Conservation (phyloP, 2,888 invertebrate species). For the Oxytorus armatus region DNA sequence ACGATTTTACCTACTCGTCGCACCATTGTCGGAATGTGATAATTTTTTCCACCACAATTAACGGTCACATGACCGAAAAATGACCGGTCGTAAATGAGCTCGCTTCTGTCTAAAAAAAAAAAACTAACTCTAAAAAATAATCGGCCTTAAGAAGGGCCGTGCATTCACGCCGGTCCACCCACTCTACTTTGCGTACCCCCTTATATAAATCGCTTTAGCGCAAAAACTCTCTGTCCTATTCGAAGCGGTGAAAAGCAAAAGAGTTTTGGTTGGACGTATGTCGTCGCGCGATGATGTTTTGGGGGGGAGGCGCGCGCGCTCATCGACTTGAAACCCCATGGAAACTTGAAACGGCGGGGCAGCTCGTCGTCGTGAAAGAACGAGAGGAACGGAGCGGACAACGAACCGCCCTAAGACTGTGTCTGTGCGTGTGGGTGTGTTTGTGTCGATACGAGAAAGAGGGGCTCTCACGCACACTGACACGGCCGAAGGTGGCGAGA, state of each 20-base stretch:
- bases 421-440: constrained; percentile 13
- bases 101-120: too few relatives aligned
- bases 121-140: too few relatives aligned
- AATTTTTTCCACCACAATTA: too few relatives aligned
- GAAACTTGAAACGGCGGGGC: constrained; percentile 59
- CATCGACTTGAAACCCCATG: constrained; percentile 47
- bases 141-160: too few relatives aligned
- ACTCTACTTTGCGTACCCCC: too few relatives aligned
- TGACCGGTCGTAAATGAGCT: too few relatives aligned
- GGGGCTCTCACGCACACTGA: constrained; percentile 5
- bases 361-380: constrained; percentile 49
- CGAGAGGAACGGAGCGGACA: constrained; percentile 65
- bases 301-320: constrained; percentile 36
- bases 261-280: neutral
- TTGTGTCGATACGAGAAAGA: constrained; percentile 3
- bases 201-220: neutral
- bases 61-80: too few relatives aligned
- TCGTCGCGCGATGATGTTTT: constrained; percentile 23
- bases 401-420: constrained; percentile 67
- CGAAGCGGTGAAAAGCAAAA: neutral
- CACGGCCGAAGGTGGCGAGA: constrained; percentile 55
- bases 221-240: neutral
- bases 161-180: too few relatives aligned
- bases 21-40: too few relatives aligned
- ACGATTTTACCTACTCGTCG: too few relatives aligned